Conservation (phyloP, 2,113 vertebrate genomes). For the Hydrochoerus hydrochaeris region DNA sequence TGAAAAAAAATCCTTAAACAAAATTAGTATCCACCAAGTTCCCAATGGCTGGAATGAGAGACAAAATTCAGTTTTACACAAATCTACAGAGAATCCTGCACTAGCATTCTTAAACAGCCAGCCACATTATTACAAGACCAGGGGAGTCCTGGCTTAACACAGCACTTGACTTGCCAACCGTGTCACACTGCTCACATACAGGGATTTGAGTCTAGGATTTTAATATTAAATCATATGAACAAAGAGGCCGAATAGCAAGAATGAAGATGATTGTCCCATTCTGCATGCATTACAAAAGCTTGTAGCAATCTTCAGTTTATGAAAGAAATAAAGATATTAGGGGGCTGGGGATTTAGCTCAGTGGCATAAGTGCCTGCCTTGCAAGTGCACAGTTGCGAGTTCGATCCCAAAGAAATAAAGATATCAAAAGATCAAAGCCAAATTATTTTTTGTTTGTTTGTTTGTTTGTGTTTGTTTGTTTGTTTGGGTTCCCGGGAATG, state of each 20-base stretch:
- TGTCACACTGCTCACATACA: not conserved
- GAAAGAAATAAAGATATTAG: not conserved
- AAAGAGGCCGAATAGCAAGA: not conserved
- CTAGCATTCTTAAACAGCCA: not conserved
- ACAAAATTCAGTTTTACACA: not conserved
- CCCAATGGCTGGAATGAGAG: not conserved
- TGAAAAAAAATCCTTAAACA: not conserved
- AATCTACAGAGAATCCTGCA: not conserved
- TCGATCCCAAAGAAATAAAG: not conserved
- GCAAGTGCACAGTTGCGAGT: no score
- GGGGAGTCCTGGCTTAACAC: not conserved
- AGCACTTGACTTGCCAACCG: not conserved
- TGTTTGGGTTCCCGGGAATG: no score
- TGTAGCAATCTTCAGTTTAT: not conserved
- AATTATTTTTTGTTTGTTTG: no score
- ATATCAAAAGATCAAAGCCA: not conserved
- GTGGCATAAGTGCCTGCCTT: no score
- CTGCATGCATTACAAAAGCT: not conserved
- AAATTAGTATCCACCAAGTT: slow-evolving; percentile 1
- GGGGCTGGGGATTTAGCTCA: no score
- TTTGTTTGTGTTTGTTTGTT: no score
- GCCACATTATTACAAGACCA: not conserved
- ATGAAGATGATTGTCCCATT: not conserved
- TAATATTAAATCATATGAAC: not conserved
- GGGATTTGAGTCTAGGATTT: not conserved